These are phyloP conservation scores for Hemiscyllium ocellatum DNA, from an alignment of 2,113 vertebrate genomes.

Conservation along the genomic window DNA sequence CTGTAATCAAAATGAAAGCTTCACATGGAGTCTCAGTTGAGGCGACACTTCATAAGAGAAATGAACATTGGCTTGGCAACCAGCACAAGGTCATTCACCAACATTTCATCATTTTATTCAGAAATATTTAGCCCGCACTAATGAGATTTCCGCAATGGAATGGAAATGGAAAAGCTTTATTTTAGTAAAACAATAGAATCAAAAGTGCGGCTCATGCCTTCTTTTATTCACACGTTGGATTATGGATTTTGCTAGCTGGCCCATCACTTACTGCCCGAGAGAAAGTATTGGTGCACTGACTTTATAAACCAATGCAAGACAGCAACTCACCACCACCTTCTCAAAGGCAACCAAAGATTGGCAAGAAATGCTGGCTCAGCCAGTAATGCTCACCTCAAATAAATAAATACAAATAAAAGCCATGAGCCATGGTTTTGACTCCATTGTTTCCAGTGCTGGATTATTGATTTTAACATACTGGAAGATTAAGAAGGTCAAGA, in stretches of 20 bases:
- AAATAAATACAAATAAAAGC: no score
- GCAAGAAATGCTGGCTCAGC: no score
- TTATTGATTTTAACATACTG: neutral
- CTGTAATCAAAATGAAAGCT: neutral
- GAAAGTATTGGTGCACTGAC: no score
- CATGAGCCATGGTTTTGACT: no score
- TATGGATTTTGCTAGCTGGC: no score
- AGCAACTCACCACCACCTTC: no score
- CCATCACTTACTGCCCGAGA: no score
- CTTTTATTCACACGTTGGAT: no score
- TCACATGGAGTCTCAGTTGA: neutral
- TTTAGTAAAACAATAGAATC: neutral
- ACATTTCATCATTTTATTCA: neutral
- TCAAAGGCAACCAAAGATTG: no score
- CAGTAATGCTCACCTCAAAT: no score
- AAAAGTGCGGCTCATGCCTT: neutral
- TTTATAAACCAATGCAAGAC: no score
- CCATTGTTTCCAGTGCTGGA: no score
- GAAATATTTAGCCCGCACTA: neutral
- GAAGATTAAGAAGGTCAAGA: neutral
- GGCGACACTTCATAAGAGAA: neutral
- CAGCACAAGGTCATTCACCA: neutral
- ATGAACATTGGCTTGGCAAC: neutral
- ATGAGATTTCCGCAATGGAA: neutral
- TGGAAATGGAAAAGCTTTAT: neutral